Base-by-base conservation (phyloP, 2,888 invertebrate species). In the Darwinula stevensoni region DNA sequence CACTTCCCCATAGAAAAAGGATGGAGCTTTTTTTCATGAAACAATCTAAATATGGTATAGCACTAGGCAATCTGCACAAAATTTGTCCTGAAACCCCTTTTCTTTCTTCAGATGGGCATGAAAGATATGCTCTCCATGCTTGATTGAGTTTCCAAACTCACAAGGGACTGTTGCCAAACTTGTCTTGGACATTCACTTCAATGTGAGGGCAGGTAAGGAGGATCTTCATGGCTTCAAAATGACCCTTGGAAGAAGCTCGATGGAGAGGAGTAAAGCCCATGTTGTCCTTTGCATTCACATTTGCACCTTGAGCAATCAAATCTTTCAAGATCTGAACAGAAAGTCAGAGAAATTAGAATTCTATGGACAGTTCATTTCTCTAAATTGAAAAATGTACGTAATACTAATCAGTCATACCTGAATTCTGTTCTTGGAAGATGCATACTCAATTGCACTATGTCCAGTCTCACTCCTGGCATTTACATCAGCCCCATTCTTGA, bases 371-470 rank as follows among this genome's bases (percentile, higher is more conserved):
- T 29, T 35, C 29, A 9, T 29, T 35, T 29, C 32, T 31, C 33
- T 34, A 4, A 32, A 6, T 12, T 22, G 5, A 29, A 17, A n/a
- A n/a, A n/a, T n/a, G n/a, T n/a, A n/a, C n/a, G n/a, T n/a, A n/a
- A n/a, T n/a, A n/a, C 16, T 9, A 31, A 32, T 13, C 17, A 28
- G 31, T 34, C 42, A 43, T 50, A 71, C 71, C 50, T 67, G 62
- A 40, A 59, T 52, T 59, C 69, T 67, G 35, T 73, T 70, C 53
- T 78, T 80, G 1, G 78, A 80, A 36, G 73, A 68, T 27, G 75
- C 73, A 57, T 80, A 78, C 45, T 76, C 76, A 31, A 82, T 50
- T 5, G 76, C 59, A 22, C 74, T 67, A 49, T 80, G 76, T 0
- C 74, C 74, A 35, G 67, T 63, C 36, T 49, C 52, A 33, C 68